A percentile compares a stretch with the other conserved stretches of the same genome.
Evolutionary conservation across 1,140 invertebrate genomes (phyloP).

Genomic region (Drosophila biarmipes): DNA sequence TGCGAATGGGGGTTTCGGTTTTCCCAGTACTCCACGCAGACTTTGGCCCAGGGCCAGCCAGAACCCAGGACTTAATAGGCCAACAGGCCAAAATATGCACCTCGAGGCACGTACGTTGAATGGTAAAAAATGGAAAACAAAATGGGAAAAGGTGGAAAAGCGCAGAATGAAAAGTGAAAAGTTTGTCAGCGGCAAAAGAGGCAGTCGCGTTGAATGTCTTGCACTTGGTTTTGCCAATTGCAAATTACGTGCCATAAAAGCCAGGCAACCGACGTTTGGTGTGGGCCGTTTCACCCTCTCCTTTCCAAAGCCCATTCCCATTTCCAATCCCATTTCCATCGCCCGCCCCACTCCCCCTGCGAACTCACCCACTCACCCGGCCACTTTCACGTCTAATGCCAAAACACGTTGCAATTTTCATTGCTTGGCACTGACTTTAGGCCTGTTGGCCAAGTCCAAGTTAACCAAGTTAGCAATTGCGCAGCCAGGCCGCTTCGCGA

Average conservation of each 20-base stretch:
- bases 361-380: conserved; percentile 33
- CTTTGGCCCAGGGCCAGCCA: conserved; percentile 64
- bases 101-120: conserved; percentile 29
- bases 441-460: conserved; percentile 80
- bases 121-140: not conserved
- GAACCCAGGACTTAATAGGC: conserved; percentile 78
- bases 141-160: conserved; percentile 64
- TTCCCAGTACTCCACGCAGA: conserved; percentile 34
- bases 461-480: conserved; percentile 74
- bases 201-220: conserved; percentile 42
- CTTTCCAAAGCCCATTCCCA: not conserved
- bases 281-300: conserved; percentile 20
- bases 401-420: conserved; percentile 83
- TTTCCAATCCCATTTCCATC: not conserved
- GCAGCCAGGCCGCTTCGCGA: conserved; percentile 29
- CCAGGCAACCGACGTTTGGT: conserved; percentile 59
- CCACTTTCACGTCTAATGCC: conserved; percentile 83
- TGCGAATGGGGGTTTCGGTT: conserved; percentile 49
- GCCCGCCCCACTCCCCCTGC: not conserved
- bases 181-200: conserved; percentile 51
- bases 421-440: conserved; percentile 81
- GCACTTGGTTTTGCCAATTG: conserved; percentile 75
- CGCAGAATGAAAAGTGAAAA: conserved; percentile 83
- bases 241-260: conserved; percentile 83
- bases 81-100: conserved; percentile 75